Percentiles rank a stretch among this genome's conserved stretches.
phyloP scores from a whole-genome alignment of 1,140 invertebrate genomes.

The Telenomus remus region DNA sequence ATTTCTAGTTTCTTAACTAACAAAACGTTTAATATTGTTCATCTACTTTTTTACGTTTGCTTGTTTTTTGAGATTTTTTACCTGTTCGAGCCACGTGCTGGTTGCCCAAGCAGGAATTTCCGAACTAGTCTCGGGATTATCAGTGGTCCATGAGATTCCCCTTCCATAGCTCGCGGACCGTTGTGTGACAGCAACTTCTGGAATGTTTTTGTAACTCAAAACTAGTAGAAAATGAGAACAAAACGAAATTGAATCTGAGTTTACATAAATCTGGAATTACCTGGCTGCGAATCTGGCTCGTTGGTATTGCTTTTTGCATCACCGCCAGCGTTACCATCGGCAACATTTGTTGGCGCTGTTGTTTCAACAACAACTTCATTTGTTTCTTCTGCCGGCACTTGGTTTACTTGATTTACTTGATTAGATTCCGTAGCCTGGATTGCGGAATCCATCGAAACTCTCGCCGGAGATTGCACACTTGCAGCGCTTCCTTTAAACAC shows the following conservation, averaged over 20 bases:
- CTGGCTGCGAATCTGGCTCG: constrained; percentile 42
- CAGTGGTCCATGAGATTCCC: constrained; percentile 70
- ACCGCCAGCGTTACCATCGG: constrained; percentile 10
- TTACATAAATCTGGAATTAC: constrained; percentile 22
- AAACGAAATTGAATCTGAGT: not conserved
- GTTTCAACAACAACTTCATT: constrained; percentile 51
- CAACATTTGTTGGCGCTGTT: constrained; percentile 17
- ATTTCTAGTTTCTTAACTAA: too few species aligned
- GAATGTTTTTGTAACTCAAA: not conserved
- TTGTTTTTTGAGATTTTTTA: not conserved
- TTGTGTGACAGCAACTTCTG: constrained; percentile 52
- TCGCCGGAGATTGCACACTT: constrained; percentile 36
- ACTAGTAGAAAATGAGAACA: constrained; percentile 19
- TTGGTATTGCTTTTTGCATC: constrained; percentile 5
- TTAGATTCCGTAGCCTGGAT: constrained; percentile 40
- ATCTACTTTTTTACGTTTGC: not conserved
- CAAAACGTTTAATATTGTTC: too few species aligned
- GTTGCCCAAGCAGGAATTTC: constrained; percentile 73
- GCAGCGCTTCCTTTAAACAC: constrained; percentile 35
- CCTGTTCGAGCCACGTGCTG: constrained; percentile 61
- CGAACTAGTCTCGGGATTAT: constrained; percentile 55
- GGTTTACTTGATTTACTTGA: constrained; percentile 40
- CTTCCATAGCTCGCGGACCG: constrained; percentile 72
- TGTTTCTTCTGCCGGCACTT: constrained; percentile 41
- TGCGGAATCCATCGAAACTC: constrained; percentile 41